Evolutionary conservation across 2,888 invertebrate genomes (phyloP).

Genomic region (Belgica antarctica): DNA sequence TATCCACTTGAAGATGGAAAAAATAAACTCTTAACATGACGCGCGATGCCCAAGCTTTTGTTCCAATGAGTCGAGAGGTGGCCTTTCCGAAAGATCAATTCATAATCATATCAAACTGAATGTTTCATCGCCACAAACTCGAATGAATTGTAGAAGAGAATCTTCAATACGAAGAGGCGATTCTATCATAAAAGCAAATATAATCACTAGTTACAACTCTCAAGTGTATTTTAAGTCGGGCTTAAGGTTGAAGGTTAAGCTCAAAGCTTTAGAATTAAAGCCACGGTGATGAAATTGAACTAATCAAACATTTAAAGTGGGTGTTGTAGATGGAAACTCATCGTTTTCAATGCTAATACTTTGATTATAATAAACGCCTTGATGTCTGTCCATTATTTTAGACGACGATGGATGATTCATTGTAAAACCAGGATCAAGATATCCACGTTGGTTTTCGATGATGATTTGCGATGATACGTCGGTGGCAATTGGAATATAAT

Average conservation of each 20-base stretch:
- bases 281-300: conserved; percentile 39
- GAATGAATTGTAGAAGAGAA: too few species aligned
- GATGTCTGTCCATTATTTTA: too few species aligned
- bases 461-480: too few species aligned
- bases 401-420: too few species aligned
- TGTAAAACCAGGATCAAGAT: too few species aligned
- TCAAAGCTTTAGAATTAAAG: conserved; percentile 22
- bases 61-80: not conserved
- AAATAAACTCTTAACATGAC: conserved; percentile 26
- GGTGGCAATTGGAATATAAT: not conserved
- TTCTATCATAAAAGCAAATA: conserved; percentile 3
- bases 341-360: not conserved
- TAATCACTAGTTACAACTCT: conserved; percentile 13
- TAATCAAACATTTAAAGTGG: conserved; percentile 37
- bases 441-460: too few species aligned
- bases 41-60: conserved; percentile 14
- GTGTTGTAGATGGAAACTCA: not conserved
- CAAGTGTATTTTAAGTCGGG: conserved; percentile 14
- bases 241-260: conserved; percentile 17
- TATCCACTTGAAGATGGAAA: not conserved
- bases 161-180: not conserved
- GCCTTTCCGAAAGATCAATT: conserved; percentile 10
- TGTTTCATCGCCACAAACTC: not conserved
- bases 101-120: conserved; percentile 21
- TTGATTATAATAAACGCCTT: too few species aligned